Percentiles rank a stretch among this genome's conserved stretches.
These are phyloP conservation scores for Callaeas wilsoni DNA, from an alignment of 2,113 vertebrate species.

Conservation along the genomic window DNA sequence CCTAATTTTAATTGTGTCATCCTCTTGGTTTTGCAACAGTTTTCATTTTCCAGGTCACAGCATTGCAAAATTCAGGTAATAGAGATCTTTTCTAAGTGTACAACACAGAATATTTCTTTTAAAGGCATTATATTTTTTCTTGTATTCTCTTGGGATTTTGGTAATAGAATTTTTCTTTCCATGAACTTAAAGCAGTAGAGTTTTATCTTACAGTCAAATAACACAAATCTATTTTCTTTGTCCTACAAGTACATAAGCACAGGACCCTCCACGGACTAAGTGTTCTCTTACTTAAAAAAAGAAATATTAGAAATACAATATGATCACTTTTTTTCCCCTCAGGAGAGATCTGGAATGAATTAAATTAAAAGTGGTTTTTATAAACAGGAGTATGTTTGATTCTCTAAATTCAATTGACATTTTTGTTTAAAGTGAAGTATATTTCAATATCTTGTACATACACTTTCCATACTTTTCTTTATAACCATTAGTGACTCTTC, in stretches of 20 bases:
- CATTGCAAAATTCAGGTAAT: not conserved
- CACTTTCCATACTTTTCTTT: not conserved
- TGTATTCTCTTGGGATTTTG: not conserved
- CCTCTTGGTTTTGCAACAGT: not conserved
- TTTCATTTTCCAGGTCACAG: not conserved
- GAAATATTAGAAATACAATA: not conserved
- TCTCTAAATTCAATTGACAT: not conserved
- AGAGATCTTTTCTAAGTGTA: not conserved
- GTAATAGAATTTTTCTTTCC: not conserved
- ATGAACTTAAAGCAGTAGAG: not conserved
- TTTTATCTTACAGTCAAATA: not conserved
- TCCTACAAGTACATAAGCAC: not conserved
- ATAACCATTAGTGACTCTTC: not conserved
- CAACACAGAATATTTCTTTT: not conserved
- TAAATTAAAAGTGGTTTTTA: not conserved
- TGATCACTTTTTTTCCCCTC: not conserved
- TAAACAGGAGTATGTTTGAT: not conserved
- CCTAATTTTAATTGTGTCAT: not conserved
- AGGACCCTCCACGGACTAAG: not conserved
- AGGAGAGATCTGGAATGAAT: not conserved
- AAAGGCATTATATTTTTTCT: not conserved
- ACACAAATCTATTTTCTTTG: not conserved
- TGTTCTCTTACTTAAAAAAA: not conserved
- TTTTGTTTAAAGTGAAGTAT: not conserved
- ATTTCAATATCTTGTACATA: not conserved